Percentiles rank a stretch among this genome's conserved stretches.
Evolutionary conservation across 1,140 invertebrate species (phyloP).

Genomic region (Tetraneura akinire): DNA sequence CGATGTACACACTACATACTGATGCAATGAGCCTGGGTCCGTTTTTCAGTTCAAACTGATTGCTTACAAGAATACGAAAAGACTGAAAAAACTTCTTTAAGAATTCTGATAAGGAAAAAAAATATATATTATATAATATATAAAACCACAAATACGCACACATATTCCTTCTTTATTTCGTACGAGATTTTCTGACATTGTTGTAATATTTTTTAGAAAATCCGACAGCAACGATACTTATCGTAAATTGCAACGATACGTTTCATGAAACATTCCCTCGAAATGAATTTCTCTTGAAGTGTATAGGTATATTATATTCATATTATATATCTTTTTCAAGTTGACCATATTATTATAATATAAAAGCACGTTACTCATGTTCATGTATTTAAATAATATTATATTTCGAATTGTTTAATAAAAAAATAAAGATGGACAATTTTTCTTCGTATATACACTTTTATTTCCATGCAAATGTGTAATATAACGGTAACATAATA

Average conservation of each 20-base stretch:
- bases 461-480: too few species aligned
- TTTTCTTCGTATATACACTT: too few species aligned
- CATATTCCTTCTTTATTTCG: slow-evolving; percentile 12
- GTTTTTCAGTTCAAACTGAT: background rate
- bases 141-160: too few species aligned
- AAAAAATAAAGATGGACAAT: too few species aligned
- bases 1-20: background rate
- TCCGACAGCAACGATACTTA: slow-evolving; percentile 26
- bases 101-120: slow-evolving; percentile 11
- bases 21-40: background rate
- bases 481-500: too few species aligned
- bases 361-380: background rate
- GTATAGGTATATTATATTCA: background rate
- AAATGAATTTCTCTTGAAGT: slow-evolving; percentile 13
- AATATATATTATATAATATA: background rate
- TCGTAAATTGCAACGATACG: slow-evolving; percentile 39
- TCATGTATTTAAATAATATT: background rate
- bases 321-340: background rate
- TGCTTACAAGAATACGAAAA: background rate
- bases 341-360: background rate
- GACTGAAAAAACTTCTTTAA: background rate
- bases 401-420: too few species aligned
- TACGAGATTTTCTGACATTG: background rate
- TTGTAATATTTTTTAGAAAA: slow-evolving; percentile 10
- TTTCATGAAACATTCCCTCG: slow-evolving; percentile 12